Conservation (phyloP, 2,888 invertebrate species). For the Xanthorhoe designata region DNA sequence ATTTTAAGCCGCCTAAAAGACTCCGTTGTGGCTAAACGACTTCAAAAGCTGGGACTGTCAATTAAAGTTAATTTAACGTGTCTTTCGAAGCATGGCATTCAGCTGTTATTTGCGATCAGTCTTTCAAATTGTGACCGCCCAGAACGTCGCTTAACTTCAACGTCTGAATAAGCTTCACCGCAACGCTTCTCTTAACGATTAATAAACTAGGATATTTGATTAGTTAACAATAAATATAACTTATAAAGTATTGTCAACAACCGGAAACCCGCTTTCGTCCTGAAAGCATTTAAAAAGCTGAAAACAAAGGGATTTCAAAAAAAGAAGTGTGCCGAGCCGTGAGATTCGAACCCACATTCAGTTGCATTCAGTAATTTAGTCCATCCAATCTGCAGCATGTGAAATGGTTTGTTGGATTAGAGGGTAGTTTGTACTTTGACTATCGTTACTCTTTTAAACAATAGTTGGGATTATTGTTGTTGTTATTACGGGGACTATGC, state of each 20-base stretch:
- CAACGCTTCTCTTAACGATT: too few species aligned
- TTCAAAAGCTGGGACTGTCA: too few species aligned
- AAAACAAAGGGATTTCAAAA: conserved; percentile 43
- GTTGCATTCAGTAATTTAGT: conserved; percentile 32
- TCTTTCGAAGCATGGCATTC: too few species aligned
- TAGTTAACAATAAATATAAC: too few species aligned
- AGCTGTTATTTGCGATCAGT: too few species aligned
- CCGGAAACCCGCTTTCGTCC: conserved; percentile 8
- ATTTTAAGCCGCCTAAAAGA: too few species aligned
- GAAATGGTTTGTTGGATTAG: conserved; percentile 17
- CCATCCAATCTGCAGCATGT: conserved; percentile 29
- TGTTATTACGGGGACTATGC: too few species aligned
- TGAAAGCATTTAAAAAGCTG: conserved; percentile 33
- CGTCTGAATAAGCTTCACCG: too few species aligned
- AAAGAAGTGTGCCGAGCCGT: conserved; percentile 33
- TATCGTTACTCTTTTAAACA: neutral
- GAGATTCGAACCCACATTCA: conserved; percentile 35
- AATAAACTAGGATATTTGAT: too few species aligned
- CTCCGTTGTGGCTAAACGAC: too few species aligned
- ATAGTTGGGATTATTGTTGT: neutral
- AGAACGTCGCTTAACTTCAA: neutral
- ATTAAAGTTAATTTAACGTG: too few species aligned
- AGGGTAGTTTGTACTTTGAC: neutral
- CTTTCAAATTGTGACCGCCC: too few species aligned
- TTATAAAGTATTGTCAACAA: neutral